Base-by-base conservation (phyloP, 2,113 vertebrate genomes). In the Nanorana parkeri region DNA sequence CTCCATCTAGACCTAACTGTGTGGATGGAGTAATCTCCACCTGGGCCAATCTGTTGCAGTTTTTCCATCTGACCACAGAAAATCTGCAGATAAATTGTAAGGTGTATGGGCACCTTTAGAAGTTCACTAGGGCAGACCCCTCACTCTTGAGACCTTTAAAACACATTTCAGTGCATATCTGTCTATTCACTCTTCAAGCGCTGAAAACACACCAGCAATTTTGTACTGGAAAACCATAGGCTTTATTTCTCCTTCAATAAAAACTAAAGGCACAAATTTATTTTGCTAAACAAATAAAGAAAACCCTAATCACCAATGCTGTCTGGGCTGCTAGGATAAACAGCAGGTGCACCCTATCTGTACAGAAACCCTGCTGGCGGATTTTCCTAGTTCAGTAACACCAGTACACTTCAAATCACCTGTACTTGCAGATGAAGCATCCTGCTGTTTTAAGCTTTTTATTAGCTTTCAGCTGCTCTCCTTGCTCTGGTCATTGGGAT, bases 331-430 rank as follows among this genome's bases (percentile, higher is more conserved):
- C 4, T 28, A 73, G 23, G 55, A 16, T 29, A 28, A 73, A 16
- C 69, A 73, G 69, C 52, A 73, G 69, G 52, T 58, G 16, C 28
- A 32, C 3, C 41, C 26, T 32, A 73, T 73, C 19, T 32, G 23
- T 51, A 24, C 41, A 23, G 67, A 68, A 17, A 51, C 67, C 67
- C n/a, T 17, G n/a, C 67, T 23, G 41, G 41, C 16, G 23, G 67
- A 68, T 68, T 51, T 51, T 68, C n/a, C 36, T 21, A 51, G 67
- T 68, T 68, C 67, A 68, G 36, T 68, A 73, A 73, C 23, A 73
- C n/a, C 58, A 17, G 29, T 19, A 56, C 26, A 32, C 54, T 32
- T 73, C 17, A 55, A 72, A 55, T 55, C 69, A 73, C 28, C 54
- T 73, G 54, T 32, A 26, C 26, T 73, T 19, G 16, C 54, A 58